A percentile compares a stretch with the other conserved stretches of the same genome.
These are phyloP conservation scores for Agapornis canus DNA, from an alignment of 2,797 vertebrate species.

Conservation along the genomic window DNA sequence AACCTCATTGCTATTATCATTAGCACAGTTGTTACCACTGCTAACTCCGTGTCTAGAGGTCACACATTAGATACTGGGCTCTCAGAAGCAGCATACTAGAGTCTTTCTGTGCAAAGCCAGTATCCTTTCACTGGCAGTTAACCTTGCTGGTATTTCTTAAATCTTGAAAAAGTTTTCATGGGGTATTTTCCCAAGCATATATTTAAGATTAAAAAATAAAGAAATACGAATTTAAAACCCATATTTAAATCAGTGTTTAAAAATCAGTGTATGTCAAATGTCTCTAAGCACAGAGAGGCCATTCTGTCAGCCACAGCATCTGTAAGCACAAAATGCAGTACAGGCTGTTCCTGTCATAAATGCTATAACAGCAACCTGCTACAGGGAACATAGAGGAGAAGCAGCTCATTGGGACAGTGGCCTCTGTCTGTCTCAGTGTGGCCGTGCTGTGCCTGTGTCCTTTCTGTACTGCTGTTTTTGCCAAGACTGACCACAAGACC, in stretches of 20 bases:
- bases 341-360: not conserved
- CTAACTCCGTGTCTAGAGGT: not conserved
- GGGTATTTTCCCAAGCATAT: not conserved
- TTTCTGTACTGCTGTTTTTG: not conserved
- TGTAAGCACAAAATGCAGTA: not conserved
- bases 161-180: not conserved
- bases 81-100: not conserved
- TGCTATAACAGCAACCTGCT: not conserved
- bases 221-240: not conserved
- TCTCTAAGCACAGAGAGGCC: not conserved
- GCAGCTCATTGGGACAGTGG: not conserved
- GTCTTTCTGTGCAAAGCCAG: not conserved
- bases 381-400: accelerated
- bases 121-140: not conserved
- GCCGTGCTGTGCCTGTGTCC: not conserved
- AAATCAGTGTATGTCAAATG: not conserved
- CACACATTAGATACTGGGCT: not conserved
- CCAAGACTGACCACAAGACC: not conserved
- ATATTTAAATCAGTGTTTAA: not conserved
- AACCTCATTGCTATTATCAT: not conserved
- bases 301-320: not conserved
- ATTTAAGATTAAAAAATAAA: not conserved
- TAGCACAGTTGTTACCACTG: not conserved
- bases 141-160: not conserved
- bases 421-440: not conserved